Evolutionary conservation across 2,113 vertebrate species (phyloP).

Genomic region (Dendrocopos noguchii): DNA sequence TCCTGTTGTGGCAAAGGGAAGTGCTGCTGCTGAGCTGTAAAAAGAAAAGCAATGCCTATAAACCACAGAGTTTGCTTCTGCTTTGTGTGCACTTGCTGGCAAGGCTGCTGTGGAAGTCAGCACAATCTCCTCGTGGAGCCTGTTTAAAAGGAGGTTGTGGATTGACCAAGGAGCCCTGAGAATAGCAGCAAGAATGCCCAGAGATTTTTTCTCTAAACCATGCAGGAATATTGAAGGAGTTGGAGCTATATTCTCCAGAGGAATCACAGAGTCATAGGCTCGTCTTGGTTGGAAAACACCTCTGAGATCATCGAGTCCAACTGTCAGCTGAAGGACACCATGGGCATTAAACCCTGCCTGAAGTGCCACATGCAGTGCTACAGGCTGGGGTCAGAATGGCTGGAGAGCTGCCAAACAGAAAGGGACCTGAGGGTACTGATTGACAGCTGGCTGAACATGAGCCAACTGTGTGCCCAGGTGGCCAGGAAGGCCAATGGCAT

Average conservation of each 20-base stretch:
- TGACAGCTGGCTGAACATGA: too few relatives aligned
- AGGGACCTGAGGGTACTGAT: too few relatives aligned
- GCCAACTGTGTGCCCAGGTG: too few relatives aligned
- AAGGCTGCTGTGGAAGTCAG: not conserved
- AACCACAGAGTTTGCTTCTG: not conserved
- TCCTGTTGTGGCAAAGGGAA: not conserved
- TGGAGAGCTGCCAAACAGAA: too few relatives aligned
- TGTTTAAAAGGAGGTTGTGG: not conserved
- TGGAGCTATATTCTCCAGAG: not conserved
- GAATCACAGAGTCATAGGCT: too few relatives aligned
- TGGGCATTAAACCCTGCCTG: too few relatives aligned
- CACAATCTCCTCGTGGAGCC: fast-evolving
- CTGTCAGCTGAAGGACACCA: too few relatives aligned
- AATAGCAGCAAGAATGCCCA: not conserved
- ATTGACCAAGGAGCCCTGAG: not conserved
- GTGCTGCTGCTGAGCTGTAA: not conserved
- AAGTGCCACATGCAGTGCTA: too few relatives aligned
- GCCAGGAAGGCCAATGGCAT: too few relatives aligned
- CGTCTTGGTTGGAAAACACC: too few relatives aligned
- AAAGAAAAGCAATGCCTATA: not conserved
- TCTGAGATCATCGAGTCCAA: too few relatives aligned
- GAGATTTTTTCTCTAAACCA: not conserved
- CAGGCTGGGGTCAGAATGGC: too few relatives aligned
- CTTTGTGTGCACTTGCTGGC: not conserved
- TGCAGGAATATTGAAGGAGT: not conserved